Evolutionary conservation across 2,113 vertebrate species (phyloP), one percentile per base, ranked within the genome.

Genomic region (Pogonocichla stellata): DNA sequence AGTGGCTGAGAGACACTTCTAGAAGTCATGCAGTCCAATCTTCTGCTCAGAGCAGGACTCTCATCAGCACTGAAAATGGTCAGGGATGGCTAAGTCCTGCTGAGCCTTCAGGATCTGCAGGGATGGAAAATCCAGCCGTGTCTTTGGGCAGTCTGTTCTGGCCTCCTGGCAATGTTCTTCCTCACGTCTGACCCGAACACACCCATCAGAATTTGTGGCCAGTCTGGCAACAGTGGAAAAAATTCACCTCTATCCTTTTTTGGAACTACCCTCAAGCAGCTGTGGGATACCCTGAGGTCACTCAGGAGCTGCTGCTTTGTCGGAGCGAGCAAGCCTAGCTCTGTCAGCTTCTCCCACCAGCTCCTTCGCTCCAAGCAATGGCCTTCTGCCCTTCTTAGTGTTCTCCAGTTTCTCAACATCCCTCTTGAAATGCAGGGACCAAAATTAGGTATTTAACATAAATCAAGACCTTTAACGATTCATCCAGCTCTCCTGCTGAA

Each of bases 81-180:
- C 36, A 74, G 28, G 45, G 19, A 56, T 5, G 36, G 50, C 24
- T 60, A 38, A n/a, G 26, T 56, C 58, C 38, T 60, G 42, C 36
- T 42, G 13, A 67, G 26, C 42, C 53, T 34, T 69, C 34, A 75
- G 67, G 34, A 58, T 14, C 19, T 42, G 20, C 24, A 64, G 28
- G 65, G 28, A 45, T 9, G 19, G 19, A n/a, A 83, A 61, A 91
- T 19, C 28, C 62, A 77, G 45, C 43, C 6, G 1, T 3, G 6
- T 50, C 57, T 45, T 53, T 40, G 57, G 26, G 14, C 31, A 73
- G 28, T 31, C 43, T 51, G 24, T 19, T 33, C 62, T 10, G 20
- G 16, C 18, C 25, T 53, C 38, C 18, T 31, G 23, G 24, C 0
- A 62, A 12, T 0, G 0, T 14, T 66, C 45, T 23, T 73, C 26